Evolutionary conservation across 2,113 vertebrate species (phyloP), one percentile per base, ranked within the genome.

Genomic region (Scolopax mira): DNA sequence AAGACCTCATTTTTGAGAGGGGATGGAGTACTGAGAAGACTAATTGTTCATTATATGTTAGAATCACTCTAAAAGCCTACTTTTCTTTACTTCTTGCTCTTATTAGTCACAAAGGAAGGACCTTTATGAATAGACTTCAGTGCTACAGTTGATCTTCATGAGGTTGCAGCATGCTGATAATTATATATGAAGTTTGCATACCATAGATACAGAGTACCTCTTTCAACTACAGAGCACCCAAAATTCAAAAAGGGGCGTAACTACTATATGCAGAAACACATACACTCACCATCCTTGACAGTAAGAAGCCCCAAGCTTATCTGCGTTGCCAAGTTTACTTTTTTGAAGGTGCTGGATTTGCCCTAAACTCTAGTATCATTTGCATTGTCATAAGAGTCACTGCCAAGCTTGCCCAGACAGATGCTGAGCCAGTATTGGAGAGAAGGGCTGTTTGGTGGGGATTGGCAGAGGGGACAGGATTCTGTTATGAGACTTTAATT

Each of bases 51-150:
- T 60, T 55, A 4, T 30, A 65, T 16, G n/a, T 69, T 58, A 65
- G 37, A 82, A 87, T 79, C 17, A 46, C 37, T 54, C 23, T 58
- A 73, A 48, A 86, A 82, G 11, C 6, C 41, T 69, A 6, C 18
- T 72, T 78, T 81, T 51, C 11, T 48, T 54, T 35, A 22, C 7
- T 54, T 84, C 35, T 75, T 1, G 2, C 48, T 78, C 39, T 31
- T 72, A 7, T 19, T 37, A 71, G 55, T 52, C 57, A 89, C 33
- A 85, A 92, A 75, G 35, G 31, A 39, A 62, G 15, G n/a, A 48
- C 25, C 41, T 41, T 3, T 0, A 0, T 65, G 52, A 90, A 79
- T 0, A 72, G 22, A 46, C 11, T 39, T 65, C 27, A 73, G 44
- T 4, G 41, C 46, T 42, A 61, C 19, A 72, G 11, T 18, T 60